Evolutionary conservation across 2,113 vertebrate genomes (phyloP).

Genomic region (Smithornis capensis): DNA sequence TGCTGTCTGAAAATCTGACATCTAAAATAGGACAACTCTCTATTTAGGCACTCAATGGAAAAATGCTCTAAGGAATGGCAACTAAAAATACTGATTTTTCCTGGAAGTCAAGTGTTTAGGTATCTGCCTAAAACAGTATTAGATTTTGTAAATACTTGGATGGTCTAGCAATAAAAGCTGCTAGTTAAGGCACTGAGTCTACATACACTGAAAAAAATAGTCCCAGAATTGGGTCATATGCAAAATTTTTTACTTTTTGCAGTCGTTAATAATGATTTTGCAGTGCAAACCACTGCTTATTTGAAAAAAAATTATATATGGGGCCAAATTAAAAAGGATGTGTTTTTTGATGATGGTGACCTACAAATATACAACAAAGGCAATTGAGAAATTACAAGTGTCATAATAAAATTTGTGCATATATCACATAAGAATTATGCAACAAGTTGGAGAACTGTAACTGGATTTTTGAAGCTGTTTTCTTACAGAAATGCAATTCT

Average conservation of each 20-base stretch:
- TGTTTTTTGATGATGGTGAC: not conserved
- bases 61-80: not conserved
- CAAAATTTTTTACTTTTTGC: not conserved
- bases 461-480: not conserved
- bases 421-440: not conserved
- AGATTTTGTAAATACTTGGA: not conserved
- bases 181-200: not conserved
- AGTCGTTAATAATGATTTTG: not conserved
- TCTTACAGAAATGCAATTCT: not conserved
- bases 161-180: not conserved
- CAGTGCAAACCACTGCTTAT: not conserved
- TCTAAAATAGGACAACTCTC: not conserved
- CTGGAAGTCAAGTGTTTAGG: not conserved
- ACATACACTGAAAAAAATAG: not conserved
- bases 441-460: not conserved
- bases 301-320: not conserved
- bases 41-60: not conserved
- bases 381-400: not conserved
- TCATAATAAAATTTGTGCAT: not conserved
- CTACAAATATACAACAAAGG: not conserved
- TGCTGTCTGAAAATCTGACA: not conserved
- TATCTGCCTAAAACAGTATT: not conserved
- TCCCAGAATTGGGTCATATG: not conserved
- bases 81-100: not conserved
- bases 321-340: not conserved